Evolutionary conservation across 2,113 vertebrate genomes (phyloP).

Genomic region (Misgurnus anguillicaudatus): DNA sequence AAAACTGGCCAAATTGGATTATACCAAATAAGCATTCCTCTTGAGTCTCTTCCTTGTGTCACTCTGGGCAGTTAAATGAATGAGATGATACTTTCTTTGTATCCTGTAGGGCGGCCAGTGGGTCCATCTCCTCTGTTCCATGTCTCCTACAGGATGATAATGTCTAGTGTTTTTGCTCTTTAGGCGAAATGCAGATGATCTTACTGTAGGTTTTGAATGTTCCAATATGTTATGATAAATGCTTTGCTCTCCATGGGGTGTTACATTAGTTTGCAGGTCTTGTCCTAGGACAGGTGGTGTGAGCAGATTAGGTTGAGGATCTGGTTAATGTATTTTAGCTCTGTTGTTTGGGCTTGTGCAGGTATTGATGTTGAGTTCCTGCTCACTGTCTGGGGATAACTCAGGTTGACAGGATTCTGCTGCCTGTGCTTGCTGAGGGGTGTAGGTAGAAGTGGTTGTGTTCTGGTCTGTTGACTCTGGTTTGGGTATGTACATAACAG

Average conservation of each 20-base stretch:
- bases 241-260: neutral
- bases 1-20: no score
- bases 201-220: neutral
- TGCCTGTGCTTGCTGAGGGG: no score
- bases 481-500: no score
- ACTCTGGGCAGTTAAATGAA: neutral
- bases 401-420: no score
- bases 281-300: neutral
- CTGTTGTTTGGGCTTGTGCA: neutral
- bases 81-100: neutral
- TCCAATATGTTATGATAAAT: neutral
- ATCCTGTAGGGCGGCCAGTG: neutral
- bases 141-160: neutral
- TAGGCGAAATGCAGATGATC: neutral
- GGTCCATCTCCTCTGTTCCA: neutral
- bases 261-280: neutral
- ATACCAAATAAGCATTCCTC: no score
- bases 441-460: no score
- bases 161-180: neutral
- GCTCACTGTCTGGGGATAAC: neutral
- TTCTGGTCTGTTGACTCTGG: no score
- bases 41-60: neutral
- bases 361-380: neutral
- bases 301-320: neutral
- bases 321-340: neutral